Conservation (phyloP, 2,888 invertebrate species). For the Hydroisotoma schaefferi region DNA sequence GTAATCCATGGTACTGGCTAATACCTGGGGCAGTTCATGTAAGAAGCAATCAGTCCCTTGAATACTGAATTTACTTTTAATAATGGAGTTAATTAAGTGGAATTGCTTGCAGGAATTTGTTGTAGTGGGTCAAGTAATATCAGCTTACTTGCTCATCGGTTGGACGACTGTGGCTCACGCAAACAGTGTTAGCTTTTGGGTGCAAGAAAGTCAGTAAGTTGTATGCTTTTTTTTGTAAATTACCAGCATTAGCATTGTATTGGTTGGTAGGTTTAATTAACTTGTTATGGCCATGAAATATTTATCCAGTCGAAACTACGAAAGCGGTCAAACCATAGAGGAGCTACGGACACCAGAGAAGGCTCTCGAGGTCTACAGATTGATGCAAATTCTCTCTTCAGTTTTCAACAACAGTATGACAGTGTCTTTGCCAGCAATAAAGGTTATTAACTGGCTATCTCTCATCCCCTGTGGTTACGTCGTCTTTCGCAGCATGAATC, state of each 20-base stretch:
- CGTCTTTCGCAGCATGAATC: constrained; percentile 29
- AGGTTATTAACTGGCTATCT: constrained; percentile 13
- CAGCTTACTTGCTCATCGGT: constrained; percentile 17
- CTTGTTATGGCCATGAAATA: background rate
- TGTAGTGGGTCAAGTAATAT: constrained; percentile 25
- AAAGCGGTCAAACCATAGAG: constrained; percentile 24
- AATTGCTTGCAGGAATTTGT: constrained; percentile 26
- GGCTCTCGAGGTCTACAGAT: constrained; percentile 18
- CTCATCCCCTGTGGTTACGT: constrained; percentile 25
- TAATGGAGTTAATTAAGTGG: background rate
- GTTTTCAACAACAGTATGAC: constrained; percentile 30
- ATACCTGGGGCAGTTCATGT: constrained; percentile 28
- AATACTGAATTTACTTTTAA: background rate
- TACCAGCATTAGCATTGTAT: background rate
- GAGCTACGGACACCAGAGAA: constrained; percentile 11
- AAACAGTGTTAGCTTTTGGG: constrained; percentile 32
- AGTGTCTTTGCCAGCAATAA: constrained; percentile 23
- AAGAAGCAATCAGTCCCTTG: background rate
- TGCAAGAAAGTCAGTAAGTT: constrained; percentile 31
- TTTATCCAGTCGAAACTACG: constrained; percentile 17
- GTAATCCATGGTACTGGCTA: constrained; percentile 31
- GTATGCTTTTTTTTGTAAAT: background rate
- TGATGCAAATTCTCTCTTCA: constrained; percentile 22
- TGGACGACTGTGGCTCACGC: constrained; percentile 32
- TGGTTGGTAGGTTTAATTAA: background rate